These are phyloP conservation scores for Rhizoglyphus robini DNA, from an alignment of 1,140 invertebrate species.

Conservation along the genomic window DNA sequence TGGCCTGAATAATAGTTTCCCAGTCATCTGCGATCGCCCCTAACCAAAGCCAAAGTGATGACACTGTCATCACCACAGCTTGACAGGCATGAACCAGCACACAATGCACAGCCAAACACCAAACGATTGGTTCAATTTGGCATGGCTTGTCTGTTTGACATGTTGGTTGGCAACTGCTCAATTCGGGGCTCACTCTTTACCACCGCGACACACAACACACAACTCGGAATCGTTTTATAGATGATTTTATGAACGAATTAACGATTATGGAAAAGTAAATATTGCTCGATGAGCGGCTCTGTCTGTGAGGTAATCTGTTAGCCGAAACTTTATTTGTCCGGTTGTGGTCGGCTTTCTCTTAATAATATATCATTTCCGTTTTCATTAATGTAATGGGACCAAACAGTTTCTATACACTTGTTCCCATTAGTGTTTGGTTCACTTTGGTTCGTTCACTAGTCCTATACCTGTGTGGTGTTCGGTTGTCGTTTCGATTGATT, in stretches of 20 bases:
- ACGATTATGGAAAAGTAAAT: conserved; percentile 11
- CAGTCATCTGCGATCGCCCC: neutral
- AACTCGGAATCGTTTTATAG: neutral
- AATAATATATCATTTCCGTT: conserved; percentile 2
- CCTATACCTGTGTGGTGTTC: too few species aligned
- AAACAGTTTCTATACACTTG: neutral
- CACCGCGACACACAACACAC: neutral
- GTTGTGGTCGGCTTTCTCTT: conserved; percentile 4
- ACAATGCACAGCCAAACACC: too few species aligned
- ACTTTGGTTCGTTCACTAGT: too few species aligned
- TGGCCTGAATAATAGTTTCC: too few species aligned
- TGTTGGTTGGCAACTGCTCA: too few species aligned
- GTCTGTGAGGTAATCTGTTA: neutral
- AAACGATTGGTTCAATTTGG: neutral
- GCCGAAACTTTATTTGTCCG: neutral
- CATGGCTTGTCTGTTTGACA: too few species aligned
- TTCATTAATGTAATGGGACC: neutral
- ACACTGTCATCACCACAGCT: too few species aligned
- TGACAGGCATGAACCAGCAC: neutral
- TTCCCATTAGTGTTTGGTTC: too few species aligned
- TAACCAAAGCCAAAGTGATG: neutral
- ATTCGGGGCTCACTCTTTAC: neutral
- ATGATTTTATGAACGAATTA: neutral
- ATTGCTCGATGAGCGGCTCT: neutral
- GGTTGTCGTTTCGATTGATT: too few species aligned